Evolutionary conservation across 2,113 vertebrate species (phyloP), one percentile per base, ranked within the genome.

Genomic region (Peromyscus polionotus): DNA sequence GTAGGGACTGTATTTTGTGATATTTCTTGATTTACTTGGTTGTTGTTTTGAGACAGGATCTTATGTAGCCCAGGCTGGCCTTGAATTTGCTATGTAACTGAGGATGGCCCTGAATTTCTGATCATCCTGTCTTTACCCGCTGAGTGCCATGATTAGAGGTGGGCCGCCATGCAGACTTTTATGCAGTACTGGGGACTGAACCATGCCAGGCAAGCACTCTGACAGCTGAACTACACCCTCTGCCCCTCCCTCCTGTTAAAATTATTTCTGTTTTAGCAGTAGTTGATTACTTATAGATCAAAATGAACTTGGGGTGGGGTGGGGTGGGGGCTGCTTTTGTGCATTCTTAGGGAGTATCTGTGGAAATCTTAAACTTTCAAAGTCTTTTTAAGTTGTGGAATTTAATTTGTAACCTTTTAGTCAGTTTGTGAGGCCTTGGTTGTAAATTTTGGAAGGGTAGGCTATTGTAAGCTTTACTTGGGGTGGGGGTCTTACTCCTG

Each of bases 341-440:
- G 48, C 63, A 85, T 95, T 85, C 4, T 31, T 85, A 57, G 76
- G 19, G 51, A 22, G 0, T 70, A 31, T 75, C 42, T 95, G n/a
- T 90, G 39, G 88, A 42, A 84, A 42, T 39, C n/a, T 42, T 84
- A 63, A 63, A 95, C 65, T 79, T 90, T 80, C 24, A 72, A 95
- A 94, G 31, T 6, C 10, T 16, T 57, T 95, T 92, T 83, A 68
- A 90, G 19, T 83, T 61, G 11, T 42, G 57, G 33, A 17, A 85
- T 39, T 88, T 33, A 33, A 10, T 77, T 28, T 81, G 4, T 10
- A 86, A n/a, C 54, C 36, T 76, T 94, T 59, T 65, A 19, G n/a
- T 73, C 10, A 59, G 48, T 72, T 59, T 97, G 45, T 79, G 3
- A 83, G 76, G 68, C 5, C 3, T 87, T 86, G 89, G 16, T 63